Evolutionary conservation across 1,140 invertebrate genomes (phyloP), one percentile per base, ranked within the genome.

Genomic region (Cyrtorhinus lividipennis): DNA sequence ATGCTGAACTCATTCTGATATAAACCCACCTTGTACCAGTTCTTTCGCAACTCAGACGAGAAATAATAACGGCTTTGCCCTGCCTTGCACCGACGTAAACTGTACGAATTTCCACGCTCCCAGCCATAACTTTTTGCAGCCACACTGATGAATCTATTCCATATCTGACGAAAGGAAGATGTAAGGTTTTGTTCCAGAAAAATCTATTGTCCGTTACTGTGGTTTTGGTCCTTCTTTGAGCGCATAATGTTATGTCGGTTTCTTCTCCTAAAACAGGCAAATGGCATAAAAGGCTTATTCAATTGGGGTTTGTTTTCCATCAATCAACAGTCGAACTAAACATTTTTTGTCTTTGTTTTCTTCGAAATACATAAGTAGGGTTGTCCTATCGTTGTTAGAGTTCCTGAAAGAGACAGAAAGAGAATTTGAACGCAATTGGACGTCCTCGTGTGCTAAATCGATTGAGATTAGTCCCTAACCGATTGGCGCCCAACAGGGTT

Each of bases 41-140:
- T 69, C 96, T 79, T 77, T 99, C 95, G 76, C 91, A 97, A 73
- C 93, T 98, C 2, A 99, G 79, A 62, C 97, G 79, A 12, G 96
- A 99, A 62, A 99, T 86, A 20, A 99, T 82, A 8, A 91, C 90
- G 1, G 94, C 92, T 70, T 91, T 83, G 3, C 92, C 94, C 76
- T 95, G 92, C 64, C 88, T 83, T 68, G 91, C 86, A 1, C 92
- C 92, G 46, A 92, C 92, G 76, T 98, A 98, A 12, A 98, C 88
- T 15, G 95, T 98, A 66, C 92, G 80, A 66, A 98, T 91, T 77
- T 97, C 93, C 20, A 98, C 85, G 65, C 91, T 95, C 1, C 95
- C 95, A 79, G 93, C 97, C 82, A 96, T 96, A 2, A 87, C 81
- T 77, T 93, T 92, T 18, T 95, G 75, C 45, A 98, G 74, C 95